phyloP scores from a whole-genome alignment of 2,888 invertebrate genomes.

The Drosophila rubida region DNA sequence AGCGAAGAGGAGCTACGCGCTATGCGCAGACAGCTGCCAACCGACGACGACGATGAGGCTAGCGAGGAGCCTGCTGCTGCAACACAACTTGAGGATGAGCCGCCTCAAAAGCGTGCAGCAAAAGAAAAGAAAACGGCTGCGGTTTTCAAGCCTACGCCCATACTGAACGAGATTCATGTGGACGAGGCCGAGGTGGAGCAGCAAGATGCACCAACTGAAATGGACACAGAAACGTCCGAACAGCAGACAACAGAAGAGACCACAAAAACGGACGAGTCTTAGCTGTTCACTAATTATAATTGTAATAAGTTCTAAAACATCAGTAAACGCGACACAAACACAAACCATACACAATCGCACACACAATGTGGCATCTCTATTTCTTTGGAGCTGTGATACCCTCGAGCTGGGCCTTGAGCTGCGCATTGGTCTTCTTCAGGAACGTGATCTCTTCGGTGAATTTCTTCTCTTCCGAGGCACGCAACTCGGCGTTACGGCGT shows the following conservation, averaged over 20 bases:
- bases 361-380: slow-evolving; percentile 84
- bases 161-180: slow-evolving; percentile 86
- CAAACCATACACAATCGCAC: slow-evolving; percentile 27
- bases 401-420: slow-evolving; percentile 96
- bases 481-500: slow-evolving; percentile 91
- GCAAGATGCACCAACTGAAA: slow-evolving; percentile 16
- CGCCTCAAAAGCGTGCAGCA: slow-evolving; percentile 51
- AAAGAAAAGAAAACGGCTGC: slow-evolving; percentile 56
- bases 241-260: slow-evolving; percentile 1
- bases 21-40: slow-evolving; percentile 84
- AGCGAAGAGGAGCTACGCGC: slow-evolving; percentile 67
- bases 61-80: background rate
- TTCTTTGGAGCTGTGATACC: slow-evolving; percentile 98
- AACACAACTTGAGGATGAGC: slow-evolving; percentile 46
- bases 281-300: slow-evolving; percentile 52
- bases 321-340: slow-evolving; percentile 39
- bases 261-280: slow-evolving; percentile 18
- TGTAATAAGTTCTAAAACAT: slow-evolving; percentile 54
- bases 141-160: slow-evolving; percentile 83
- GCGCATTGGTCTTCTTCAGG: slow-evolving; percentile 96
- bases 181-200: slow-evolving; percentile 62
- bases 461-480: slow-evolving; percentile 95
- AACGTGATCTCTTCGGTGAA: slow-evolving; percentile 96
- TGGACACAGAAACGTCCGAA: slow-evolving; percentile 6
- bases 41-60: slow-evolving; percentile 82